phyloP scores from a whole-genome alignment of 2,888 invertebrate genomes.

The Monochamus alternatus region DNA sequence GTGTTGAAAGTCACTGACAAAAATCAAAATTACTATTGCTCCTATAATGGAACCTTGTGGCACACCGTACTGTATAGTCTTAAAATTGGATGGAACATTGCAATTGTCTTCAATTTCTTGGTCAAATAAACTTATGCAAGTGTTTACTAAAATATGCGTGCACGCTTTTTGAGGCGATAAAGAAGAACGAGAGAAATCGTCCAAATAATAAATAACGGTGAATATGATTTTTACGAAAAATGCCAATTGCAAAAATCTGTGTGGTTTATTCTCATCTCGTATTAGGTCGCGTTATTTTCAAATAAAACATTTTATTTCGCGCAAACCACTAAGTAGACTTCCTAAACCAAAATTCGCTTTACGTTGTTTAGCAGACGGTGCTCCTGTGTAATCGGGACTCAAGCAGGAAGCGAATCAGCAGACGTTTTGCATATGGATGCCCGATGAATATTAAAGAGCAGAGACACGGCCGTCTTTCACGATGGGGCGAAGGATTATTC shows the following conservation, averaged over 20 bases:
- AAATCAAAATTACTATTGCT: too few species aligned
- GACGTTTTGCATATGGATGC: slow-evolving; percentile 70
- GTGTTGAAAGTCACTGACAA: too few species aligned
- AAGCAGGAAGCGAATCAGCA: slow-evolving; percentile 69
- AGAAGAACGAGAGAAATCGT: too few species aligned
- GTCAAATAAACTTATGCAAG: too few species aligned
- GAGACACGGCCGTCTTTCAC: slow-evolving; percentile 48
- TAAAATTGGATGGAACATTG: too few species aligned
- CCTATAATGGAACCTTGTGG: too few species aligned
- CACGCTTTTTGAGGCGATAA: too few species aligned
- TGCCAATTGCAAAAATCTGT: background rate
- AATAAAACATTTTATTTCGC: slow-evolving; percentile 47
- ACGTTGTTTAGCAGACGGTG: slow-evolving; percentile 58
- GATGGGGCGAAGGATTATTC: slow-evolving; percentile 35
- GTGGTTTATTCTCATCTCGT: background rate
- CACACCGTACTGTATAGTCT: too few species aligned
- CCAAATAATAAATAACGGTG: too few species aligned
- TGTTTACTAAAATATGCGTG: too few species aligned
- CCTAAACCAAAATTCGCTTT: slow-evolving; percentile 51
- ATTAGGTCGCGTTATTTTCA: slow-evolving; percentile 31
- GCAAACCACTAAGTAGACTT: slow-evolving; percentile 39
- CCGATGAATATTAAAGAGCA: slow-evolving; percentile 68
- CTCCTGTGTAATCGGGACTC: slow-evolving; percentile 64
- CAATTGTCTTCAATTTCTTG: too few species aligned
- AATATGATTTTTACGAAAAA: too few species aligned